A percentile compares a stretch with the other conserved stretches of the same genome.
phyloP scores from a whole-genome alignment of 2,113 vertebrate genomes.

The Neodontobutis hainanensis region DNA sequence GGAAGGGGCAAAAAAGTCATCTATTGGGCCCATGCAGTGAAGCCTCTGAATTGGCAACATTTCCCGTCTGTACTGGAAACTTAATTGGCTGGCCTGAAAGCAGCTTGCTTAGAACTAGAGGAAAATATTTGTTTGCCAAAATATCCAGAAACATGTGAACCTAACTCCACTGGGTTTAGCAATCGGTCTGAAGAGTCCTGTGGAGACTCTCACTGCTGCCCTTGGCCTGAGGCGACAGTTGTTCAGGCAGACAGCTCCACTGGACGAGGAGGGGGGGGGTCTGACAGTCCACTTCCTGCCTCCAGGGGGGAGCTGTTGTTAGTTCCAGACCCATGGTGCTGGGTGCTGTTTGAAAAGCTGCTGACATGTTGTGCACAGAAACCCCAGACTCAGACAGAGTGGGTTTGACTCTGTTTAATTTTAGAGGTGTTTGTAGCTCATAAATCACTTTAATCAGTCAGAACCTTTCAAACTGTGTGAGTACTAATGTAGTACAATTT shows the following conservation, averaged over 20 bases:
- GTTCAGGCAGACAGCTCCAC: conserved; percentile 14
- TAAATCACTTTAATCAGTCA: neutral
- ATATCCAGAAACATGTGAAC: neutral
- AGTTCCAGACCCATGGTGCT: conserved; percentile 37
- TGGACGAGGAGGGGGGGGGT: conserved; percentile 26
- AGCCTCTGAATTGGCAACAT: no score
- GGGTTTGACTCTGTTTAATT: conserved; percentile 5
- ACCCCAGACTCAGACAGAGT: neutral
- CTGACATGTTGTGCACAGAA: conserved; percentile 37
- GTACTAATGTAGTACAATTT: no score
- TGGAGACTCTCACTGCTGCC: conserved; percentile 3
- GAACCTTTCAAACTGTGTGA: no score
- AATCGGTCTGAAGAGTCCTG: neutral
- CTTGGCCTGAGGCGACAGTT: conserved; percentile 5
- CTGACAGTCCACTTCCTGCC: conserved; percentile 33
- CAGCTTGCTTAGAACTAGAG: neutral
- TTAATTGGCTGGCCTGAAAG: neutral
- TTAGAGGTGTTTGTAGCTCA: conserved; percentile 10
- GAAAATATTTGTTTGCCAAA: neutral
- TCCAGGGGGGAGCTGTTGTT: conserved; percentile 29
- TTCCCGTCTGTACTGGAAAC: no score
- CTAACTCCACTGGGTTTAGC: neutral
- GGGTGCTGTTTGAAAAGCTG: conserved; percentile 34
- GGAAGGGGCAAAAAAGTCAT: no score
- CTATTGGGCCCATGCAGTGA: no score